Base-by-base conservation (phyloP, 2,113 vertebrate genomes). In the Miniopterus natalensis region DNA sequence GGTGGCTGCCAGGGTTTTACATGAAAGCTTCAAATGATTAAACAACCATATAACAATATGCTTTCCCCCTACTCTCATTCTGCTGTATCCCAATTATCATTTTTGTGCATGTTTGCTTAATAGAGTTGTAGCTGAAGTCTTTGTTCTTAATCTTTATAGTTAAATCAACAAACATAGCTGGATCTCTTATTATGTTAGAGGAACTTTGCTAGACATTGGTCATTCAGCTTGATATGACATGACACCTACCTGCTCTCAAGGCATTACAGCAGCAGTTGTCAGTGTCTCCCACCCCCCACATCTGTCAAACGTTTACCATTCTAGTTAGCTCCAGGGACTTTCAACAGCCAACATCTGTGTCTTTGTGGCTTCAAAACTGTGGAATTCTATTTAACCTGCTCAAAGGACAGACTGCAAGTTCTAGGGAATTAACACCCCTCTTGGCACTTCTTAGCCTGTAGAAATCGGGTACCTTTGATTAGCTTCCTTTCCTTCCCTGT, bases 101-200 rank as follows among this genome's bases (percentile, higher is more conserved):
- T 63, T 36, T 92, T 84, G 63, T 36, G 18, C 75, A 18, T 53
- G 25, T 96, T 95, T 92, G 18, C 61, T 88, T 83, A 45, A 42
- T 51, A 66, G 63, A 84, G 21, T 31, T 80, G 47, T 61, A 31
- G 42, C 42, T 61, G 3, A 61, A 91, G 21, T 36, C 49, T 74
- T 84, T 53, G 55, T 73, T 77, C 23, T 49, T 90, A 27, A 63
- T 80, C 25, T 84, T 94, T 68, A 29, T 31, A 71, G 8, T 47
- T 23, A 94, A 85, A 15, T 79, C 57, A 51, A 47, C 5, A 59
- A 53, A 53, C 6, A 45, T 20, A 42, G 25, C 51, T 57, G 55
- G 1, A 31, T 87, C n/a, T 83, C 14, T 31, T 84, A 29, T 17
- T 61, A 59, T 2, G 5, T 53, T 86, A 87, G 63, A 92, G 61